phyloP scores from a whole-genome alignment of 2,797 vertebrate genomes.

The Phoeniculus purpureus region DNA sequence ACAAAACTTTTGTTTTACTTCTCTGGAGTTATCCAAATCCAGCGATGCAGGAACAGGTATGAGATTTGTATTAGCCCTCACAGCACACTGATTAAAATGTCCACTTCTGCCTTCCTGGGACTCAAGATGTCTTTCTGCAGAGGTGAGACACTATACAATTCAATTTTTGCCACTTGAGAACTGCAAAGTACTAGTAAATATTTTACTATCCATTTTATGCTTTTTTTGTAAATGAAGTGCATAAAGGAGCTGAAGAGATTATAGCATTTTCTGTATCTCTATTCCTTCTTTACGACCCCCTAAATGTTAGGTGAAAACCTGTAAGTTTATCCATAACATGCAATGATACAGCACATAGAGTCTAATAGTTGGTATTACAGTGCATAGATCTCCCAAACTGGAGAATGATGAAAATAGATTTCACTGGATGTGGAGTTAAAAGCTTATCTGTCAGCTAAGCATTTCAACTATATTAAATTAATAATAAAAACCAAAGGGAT shows the following conservation, averaged over 20 bases:
- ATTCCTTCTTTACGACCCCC: conserved; percentile 66
- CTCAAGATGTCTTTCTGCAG: conserved; percentile 39
- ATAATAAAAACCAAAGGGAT: conserved; percentile 52
- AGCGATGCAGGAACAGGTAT: background rate
- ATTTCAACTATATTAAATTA: conserved; percentile 64
- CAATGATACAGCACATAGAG: conserved; percentile 77
- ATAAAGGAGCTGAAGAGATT: conserved; percentile 72
- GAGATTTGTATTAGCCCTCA: background rate
- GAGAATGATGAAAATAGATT: conserved; percentile 69
- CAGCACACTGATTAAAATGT: background rate
- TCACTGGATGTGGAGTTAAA: conserved; percentile 37
- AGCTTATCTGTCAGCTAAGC: conserved; percentile 47
- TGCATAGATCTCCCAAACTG: conserved; percentile 66
- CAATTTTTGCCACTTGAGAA: conserved; percentile 67
- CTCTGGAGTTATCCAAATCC: background rate
- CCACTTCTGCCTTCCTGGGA: conserved; percentile 1
- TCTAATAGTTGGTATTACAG: conserved; percentile 69
- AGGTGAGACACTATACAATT: conserved; percentile 40
- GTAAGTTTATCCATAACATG: conserved; percentile 75
- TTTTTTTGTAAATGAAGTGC: conserved; percentile 74
- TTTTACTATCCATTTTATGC: conserved; percentile 77
- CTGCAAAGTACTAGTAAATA: conserved; percentile 74
- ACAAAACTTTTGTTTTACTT: background rate
- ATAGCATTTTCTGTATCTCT: conserved; percentile 70
- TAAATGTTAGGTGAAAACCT: conserved; percentile 70